Conservation (phyloP, 2,113 vertebrate species). For the Tragelaphus imberbis region DNA sequence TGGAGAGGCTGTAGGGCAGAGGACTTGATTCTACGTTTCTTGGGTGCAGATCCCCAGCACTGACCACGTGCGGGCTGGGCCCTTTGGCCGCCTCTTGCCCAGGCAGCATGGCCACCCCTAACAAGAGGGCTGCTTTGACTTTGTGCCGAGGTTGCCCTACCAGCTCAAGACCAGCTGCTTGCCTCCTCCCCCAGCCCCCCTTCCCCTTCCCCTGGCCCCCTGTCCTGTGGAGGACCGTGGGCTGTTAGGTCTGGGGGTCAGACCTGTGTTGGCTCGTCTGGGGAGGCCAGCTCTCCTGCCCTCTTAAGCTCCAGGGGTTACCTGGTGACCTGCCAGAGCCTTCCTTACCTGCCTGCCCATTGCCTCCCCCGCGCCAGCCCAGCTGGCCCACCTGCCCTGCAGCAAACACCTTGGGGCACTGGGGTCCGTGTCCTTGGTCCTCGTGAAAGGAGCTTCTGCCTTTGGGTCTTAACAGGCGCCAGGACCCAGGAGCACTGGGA, state of each 20-base stretch:
- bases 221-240: background rate
- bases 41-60: background rate
- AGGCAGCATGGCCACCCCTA: background rate
- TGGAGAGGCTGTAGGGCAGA: background rate
- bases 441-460: background rate
- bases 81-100: fast-evolving
- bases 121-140: background rate
- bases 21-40: background rate
- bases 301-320: too few species aligned
- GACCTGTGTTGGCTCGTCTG: fast-evolving
- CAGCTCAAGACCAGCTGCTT: too few species aligned
- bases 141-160: background rate
- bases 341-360: background rate
- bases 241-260: too few species aligned
- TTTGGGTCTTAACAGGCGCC: background rate
- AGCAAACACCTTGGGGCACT: fast-evolving
- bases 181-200: background rate
- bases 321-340: fast-evolving
- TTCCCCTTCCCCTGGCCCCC: fast-evolving
- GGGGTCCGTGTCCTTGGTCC: background rate
- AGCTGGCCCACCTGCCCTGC: background rate
- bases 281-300: too few species aligned
- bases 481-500: background rate
- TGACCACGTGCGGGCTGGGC: fast-evolving
- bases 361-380: fast-evolving